Percentiles rank a stretch among this genome's conserved stretches.
phyloP scores from a whole-genome alignment of 2,888 invertebrate genomes.

The Pycnomerus fuliginosus region DNA sequence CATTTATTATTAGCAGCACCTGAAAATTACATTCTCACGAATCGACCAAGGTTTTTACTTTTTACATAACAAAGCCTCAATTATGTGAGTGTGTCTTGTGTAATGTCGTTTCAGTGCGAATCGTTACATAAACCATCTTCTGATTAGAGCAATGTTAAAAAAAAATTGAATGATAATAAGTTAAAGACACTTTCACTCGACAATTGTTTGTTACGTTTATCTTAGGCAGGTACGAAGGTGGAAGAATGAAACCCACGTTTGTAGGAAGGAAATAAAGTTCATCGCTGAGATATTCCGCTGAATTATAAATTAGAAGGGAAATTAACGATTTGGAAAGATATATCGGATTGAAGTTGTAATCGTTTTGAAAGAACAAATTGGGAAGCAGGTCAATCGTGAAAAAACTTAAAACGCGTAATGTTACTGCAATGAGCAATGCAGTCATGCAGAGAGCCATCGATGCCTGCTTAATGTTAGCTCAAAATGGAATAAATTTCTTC shows the following conservation, averaged over 20 bases:
- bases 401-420: too few relatives aligned
- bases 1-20: neutral
- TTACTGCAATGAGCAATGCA: too few relatives aligned
- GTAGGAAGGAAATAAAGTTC: too few relatives aligned
- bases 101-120: conserved; percentile 6
- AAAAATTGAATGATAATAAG: conserved; percentile 2
- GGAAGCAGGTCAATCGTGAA: too few relatives aligned
- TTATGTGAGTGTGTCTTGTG: conserved; percentile 8
- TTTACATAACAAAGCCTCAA: conserved; percentile 13
- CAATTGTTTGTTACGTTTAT: conserved; percentile 7
- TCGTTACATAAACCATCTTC: conserved; percentile 11
- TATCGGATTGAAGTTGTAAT: too few relatives aligned
- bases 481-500: too few relatives aligned
- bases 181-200: conserved; percentile 11
- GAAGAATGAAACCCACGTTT: conserved; percentile 2
- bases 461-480: too few relatives aligned
- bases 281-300: too few relatives aligned
- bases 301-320: too few relatives aligned
- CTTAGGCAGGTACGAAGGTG: conserved; percentile 5
- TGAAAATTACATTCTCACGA: conserved; percentile 5
- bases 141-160: conserved; percentile 8
- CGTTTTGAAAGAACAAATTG: too few relatives aligned
- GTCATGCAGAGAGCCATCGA: too few relatives aligned
- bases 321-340: too few relatives aligned
- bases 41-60: conserved; percentile 6